phyloP scores from a whole-genome alignment of 2,113 vertebrate species.

The Numida meleagris region DNA sequence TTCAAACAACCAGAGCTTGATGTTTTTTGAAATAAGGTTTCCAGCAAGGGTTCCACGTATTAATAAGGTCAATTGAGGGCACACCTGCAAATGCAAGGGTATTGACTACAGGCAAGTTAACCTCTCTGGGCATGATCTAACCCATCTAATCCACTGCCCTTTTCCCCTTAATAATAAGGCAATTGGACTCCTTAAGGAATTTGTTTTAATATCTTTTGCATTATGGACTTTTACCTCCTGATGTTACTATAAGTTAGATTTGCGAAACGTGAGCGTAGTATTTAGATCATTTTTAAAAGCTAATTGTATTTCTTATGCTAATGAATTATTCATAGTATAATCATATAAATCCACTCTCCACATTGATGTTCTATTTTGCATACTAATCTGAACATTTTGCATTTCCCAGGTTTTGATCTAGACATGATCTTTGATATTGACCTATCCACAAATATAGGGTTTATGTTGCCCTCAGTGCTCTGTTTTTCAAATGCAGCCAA shows the following conservation, averaged over 20 bases:
- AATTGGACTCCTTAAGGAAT: slow-evolving; percentile 23
- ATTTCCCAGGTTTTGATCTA: slow-evolving; percentile 76
- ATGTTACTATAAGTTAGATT: slow-evolving; percentile 46
- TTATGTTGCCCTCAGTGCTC: slow-evolving; percentile 41
- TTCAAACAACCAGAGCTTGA: background rate
- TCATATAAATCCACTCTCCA: slow-evolving; percentile 71
- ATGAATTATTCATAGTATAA: slow-evolving; percentile 78
- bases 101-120: slow-evolving; percentile 62
- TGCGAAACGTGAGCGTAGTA: slow-evolving; percentile 52
- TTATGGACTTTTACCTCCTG: slow-evolving; percentile 46
- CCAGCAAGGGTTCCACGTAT: slow-evolving; percentile 20
- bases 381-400: slow-evolving; percentile 69
- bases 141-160: slow-evolving; percentile 21
- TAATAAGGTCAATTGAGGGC: slow-evolving; percentile 63
- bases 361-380: slow-evolving; percentile 73
- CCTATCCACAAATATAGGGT: slow-evolving; percentile 19
- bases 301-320: slow-evolving; percentile 74
- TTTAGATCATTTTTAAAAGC: slow-evolving; percentile 58
- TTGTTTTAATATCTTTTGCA: slow-evolving; percentile 55
- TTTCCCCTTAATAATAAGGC: slow-evolving; percentile 21
- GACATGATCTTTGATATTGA: slow-evolving; percentile 66
- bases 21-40: slow-evolving; percentile 25
- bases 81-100: slow-evolving; percentile 67
- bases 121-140: slow-evolving; percentile 31
- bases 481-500: slow-evolving; percentile 8